Evolutionary conservation across 1,140 invertebrate species (phyloP), one percentile per base, ranked within the genome.

Genomic region (Sycophila sp.): DNA sequence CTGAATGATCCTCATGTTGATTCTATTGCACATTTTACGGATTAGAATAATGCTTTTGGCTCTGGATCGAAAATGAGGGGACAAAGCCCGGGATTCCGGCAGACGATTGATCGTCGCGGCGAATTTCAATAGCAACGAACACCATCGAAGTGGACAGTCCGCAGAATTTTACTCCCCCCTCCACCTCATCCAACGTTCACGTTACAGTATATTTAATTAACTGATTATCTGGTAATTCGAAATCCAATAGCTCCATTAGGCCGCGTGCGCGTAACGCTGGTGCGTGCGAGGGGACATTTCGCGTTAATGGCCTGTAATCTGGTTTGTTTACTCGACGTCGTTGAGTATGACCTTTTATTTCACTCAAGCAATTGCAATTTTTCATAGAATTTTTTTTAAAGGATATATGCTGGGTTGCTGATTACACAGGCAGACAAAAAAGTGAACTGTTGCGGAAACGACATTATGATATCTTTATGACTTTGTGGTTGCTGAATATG

Each of bases 211-310:
- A 55, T 65, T 65, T 55, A 65, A 65, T 65, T 65, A 65, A 65
- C 63, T 65, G 63, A 65, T 65, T 65, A 55, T 42, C 47, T 65
- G 49, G 63, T 55, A 65, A 65, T 65, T 65, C 63, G 36, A 55
- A 65, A 65, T 55, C 63, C 49, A 30, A 65, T 65, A 55, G 49
- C 36, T 55, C 49, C 49, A 65, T 65, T 65, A 65, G 13, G 26
- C 11, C 19, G n/a, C n/a, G 24, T 30, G 49, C 49, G 49, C n/a
- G n/a, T n/a, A n/a, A n/a, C n/a, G n/a, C n/a, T n/a, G n/a, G n/a
- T n/a, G n/a, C n/a, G n/a, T 19, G 63, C 13, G 7, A 38, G 26
- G 2, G 26, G 22, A 30, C 26, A 26, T 51, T 51, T 64, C 45
- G 17, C 63, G 49, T 55, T 65, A 65, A 65, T 65, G 63, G 34